A percentile compares a stretch with the other conserved stretches of the same genome.
Evolutionary conservation across 2,797 vertebrate genomes (phyloP).

Genomic region (Darevskia mixta): DNA sequence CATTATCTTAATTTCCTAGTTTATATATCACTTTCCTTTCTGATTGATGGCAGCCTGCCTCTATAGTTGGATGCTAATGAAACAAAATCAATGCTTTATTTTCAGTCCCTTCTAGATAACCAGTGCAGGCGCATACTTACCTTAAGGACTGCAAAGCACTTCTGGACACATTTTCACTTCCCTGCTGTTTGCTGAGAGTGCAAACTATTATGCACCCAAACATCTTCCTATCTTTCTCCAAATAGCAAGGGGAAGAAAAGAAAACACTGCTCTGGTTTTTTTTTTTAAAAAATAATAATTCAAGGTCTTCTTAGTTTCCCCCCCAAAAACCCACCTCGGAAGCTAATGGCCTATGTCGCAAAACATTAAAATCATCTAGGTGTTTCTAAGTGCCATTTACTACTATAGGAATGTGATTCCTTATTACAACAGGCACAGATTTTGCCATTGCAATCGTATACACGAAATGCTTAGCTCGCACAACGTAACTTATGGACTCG

Average conservation of each 20-base stretch:
- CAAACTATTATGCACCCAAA: slow-evolving; percentile 6
- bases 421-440: background rate
- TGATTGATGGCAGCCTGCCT: slow-evolving; percentile 32
- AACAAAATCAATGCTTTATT: slow-evolving; percentile 39
- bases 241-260: background rate
- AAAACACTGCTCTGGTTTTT: background rate
- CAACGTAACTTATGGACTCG: slow-evolving; percentile 29
- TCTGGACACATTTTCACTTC: slow-evolving; percentile 19
- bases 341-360: slow-evolving; percentile 23
- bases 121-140: slow-evolving; percentile 30
- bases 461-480: background rate
- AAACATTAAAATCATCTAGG: slow-evolving; percentile 33
- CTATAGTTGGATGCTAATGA: background rate
- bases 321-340: background rate
- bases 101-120: slow-evolving; percentile 17
- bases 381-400: background rate
- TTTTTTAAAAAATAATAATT: background rate
- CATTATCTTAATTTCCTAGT: slow-evolving; percentile 24
- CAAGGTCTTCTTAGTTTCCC: slow-evolving; percentile 23
- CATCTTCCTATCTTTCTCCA: background rate
- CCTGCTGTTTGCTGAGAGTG: slow-evolving; percentile 17
- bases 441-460: slow-evolving; percentile 1
- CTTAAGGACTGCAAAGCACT: slow-evolving; percentile 25
- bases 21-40: slow-evolving; percentile 41
- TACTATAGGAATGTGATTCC: background rate